Evolutionary conservation across 2,888 invertebrate genomes (phyloP), one percentile per base, ranked within the genome.

Genomic region (Fragum sueziense): DNA sequence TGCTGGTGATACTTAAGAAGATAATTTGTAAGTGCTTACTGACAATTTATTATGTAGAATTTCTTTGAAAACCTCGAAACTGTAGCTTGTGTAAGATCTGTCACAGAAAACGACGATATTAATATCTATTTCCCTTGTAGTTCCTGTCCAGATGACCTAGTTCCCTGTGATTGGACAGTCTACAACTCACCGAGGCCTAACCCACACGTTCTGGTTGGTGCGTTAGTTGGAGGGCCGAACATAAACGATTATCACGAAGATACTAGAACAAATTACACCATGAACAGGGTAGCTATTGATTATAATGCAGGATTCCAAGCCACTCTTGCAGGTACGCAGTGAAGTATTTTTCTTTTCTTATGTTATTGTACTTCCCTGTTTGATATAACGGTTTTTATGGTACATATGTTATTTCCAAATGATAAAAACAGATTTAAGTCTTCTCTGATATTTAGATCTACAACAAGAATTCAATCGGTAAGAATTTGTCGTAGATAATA

Each of bases 261-360:
- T 54, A 37, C 31, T 6, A 31, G 80, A 31, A 52, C 68, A 3
- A 80, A 77, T 51, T 52, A 71, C 29, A 71, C 74, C 0, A 80
- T 77, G 77, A 80, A 70, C 31, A 67, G 80, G 54, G 80, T 80
- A 33, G 74, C 80, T 17, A 54, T 80, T 3, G 76, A 77, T 57
- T 68, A 74, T 27, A 80, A 80, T 52, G 80, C 80, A n/a, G 80
- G 80, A 22, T 80, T 80, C 33, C 76, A 76, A 27, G 74, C 80
- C 1, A 69, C 59, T 9, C 62, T 77, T 34, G 76, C 80, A 47
- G 75, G 79, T 79, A 47, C 31, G 25, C n/a, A n/a, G 17, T 33
- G 1, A 34, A 62, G n/a, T 33, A 57, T 20, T 57, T 22, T 25
- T n/a, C 37, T 37, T 37, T 37, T 37, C 14, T 37, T 37, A 9